phyloP scores from a whole-genome alignment of 2,113 vertebrate species.

The Athene cunicularia region DNA sequence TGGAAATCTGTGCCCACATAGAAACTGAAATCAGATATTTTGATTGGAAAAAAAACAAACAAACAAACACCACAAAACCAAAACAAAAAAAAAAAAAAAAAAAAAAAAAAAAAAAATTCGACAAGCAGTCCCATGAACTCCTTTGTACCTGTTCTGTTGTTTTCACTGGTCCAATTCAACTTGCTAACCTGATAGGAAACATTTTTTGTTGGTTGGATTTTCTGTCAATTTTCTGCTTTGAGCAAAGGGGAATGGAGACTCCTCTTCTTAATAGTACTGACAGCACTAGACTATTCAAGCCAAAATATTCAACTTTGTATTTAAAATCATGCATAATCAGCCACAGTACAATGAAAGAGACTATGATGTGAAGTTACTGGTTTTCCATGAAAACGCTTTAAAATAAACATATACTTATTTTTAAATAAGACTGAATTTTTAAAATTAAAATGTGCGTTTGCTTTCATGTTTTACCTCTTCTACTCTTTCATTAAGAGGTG shows the following conservation, averaged over 20 bases:
- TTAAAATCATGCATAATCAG: not conserved
- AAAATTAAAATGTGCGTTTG: not conserved
- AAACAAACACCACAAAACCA: too few species aligned
- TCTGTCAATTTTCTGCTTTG: not conserved
- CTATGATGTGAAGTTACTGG: rapidly evolving
- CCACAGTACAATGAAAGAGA: not conserved
- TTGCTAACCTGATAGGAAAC: not conserved
- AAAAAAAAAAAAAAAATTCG: too few species aligned
- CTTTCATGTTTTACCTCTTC: not conserved
- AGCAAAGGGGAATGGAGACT: not conserved
- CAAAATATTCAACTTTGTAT: not conserved
- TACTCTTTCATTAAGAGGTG: not conserved
- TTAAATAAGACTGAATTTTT: not conserved
- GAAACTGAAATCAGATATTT: not conserved
- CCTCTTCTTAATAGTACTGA: not conserved
- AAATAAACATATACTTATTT: not conserved
- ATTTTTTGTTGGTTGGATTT: not conserved
- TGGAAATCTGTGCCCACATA: not conserved
- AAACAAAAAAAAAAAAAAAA: too few species aligned
- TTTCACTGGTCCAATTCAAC: not conserved
- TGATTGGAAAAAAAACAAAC: too few species aligned
- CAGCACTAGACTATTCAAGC: not conserved
- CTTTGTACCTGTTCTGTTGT: not conserved
- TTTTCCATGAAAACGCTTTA: not conserved
- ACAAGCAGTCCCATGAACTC: not conserved